Conservation (phyloP, 2,888 invertebrate genomes). For the Entomobrya multifasciata region DNA sequence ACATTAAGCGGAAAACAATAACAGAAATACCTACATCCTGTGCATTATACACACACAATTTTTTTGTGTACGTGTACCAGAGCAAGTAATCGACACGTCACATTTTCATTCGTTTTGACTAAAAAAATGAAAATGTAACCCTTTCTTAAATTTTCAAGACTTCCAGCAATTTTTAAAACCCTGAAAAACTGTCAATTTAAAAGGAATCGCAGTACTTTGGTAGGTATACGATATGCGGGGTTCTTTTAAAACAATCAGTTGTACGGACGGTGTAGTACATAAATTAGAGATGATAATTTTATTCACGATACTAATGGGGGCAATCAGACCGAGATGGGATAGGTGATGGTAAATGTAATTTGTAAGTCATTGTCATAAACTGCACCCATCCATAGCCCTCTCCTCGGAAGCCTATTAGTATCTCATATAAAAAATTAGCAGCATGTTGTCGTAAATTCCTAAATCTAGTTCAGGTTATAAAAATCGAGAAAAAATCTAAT, state of each 20-base stretch:
- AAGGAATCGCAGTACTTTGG: no score
- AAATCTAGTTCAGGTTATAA: neutral
- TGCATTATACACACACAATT: no score
- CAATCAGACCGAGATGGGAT: neutral
- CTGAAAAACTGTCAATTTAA: no score
- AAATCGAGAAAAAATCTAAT: neutral
- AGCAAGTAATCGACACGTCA: no score
- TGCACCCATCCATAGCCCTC: neutral
- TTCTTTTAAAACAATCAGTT: no score
- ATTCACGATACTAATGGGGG: neutral
- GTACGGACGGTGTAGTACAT: neutral
- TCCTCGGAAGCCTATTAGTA: no score
- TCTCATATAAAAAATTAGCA: neutral
- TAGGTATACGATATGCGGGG: neutral
- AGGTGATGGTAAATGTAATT: neutral
- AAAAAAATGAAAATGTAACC: no score
- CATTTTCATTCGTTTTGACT: no score
- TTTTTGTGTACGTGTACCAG: no score
- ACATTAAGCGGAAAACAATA: neutral
- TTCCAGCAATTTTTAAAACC: no score
- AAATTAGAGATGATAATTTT: neutral
- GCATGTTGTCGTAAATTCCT: neutral
- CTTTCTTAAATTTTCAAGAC: no score
- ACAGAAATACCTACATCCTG: neutral
- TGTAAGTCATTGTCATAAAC: constrained; percentile 12